Conservation (phyloP, 2,888 invertebrate genomes). For the Minunthozetes semirufus region DNA sequence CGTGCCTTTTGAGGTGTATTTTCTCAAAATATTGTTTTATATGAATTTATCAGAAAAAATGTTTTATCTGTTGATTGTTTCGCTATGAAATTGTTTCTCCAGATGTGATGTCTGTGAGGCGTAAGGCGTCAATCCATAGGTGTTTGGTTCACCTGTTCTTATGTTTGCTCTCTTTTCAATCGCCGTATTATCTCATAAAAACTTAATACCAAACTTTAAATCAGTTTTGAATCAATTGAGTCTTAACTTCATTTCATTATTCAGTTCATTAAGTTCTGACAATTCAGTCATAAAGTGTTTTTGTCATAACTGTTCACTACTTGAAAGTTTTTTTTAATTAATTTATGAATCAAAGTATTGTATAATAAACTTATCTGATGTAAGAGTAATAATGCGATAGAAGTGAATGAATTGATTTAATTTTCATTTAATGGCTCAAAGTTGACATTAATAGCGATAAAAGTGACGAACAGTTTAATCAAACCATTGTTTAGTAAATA, state of each 20-base stretch:
- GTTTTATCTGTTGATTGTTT: neutral
- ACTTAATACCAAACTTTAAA: neutral
- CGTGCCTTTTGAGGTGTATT: neutral
- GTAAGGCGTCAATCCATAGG: neutral
- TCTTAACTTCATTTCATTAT: neutral
- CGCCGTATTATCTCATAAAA: neutral
- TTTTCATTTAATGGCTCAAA: neutral
- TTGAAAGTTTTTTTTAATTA: neutral
- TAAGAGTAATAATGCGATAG: neutral
- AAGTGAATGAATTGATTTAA: conserved; percentile 17
- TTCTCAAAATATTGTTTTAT: neutral
- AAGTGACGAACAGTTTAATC: neutral
- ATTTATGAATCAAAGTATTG: conserved; percentile 1
- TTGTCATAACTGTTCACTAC: neutral
- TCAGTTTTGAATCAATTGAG: neutral
- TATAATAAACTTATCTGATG: neutral
- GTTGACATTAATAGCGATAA: neutral
- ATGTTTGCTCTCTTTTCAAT: conserved; percentile 23
- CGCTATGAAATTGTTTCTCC: conserved; percentile 24
- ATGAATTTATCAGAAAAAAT: neutral
- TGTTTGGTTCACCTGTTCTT: conserved; percentile 5
- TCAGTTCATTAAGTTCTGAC: conserved; percentile 3
- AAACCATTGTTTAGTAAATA: neutral
- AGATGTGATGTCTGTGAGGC: conserved; percentile 2
- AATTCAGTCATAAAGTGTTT: neutral